Conservation (phyloP, 2,888 invertebrate species). For the Priocnemis perturbator region DNA sequence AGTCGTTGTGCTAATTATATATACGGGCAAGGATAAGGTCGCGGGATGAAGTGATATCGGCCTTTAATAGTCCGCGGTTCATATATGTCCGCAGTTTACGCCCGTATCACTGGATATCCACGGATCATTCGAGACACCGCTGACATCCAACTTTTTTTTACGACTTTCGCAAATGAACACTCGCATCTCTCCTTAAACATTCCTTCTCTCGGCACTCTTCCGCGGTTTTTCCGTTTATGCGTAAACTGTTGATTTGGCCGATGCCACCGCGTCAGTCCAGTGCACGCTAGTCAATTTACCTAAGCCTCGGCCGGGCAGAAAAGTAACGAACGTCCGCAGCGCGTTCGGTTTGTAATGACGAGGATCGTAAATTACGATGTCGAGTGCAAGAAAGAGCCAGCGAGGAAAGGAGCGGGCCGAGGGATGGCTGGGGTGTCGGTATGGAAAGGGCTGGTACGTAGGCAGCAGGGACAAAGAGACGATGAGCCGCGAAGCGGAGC, state of each 20-base stretch:
- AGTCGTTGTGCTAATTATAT: constrained; percentile 17
- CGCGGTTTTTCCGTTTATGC: too few species aligned
- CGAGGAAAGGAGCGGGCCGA: not conserved
- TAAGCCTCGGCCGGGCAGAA: constrained; percentile 29
- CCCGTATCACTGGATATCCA: too few species aligned
- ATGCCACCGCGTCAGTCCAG: too few species aligned
- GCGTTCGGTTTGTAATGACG: constrained; percentile 56
- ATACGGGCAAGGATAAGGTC: not conserved
- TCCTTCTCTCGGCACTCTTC: too few species aligned
- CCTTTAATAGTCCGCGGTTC: constrained; percentile 7
- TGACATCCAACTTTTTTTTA: too few species aligned
- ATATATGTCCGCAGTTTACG: too few species aligned
- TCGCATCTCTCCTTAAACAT: too few species aligned
- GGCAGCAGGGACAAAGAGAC: not conserved
- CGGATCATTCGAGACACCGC: too few species aligned
- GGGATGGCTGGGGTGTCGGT: not conserved
- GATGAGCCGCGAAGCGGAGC: not conserved
- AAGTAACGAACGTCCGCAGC: constrained; percentile 43
- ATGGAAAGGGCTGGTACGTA: not conserved
- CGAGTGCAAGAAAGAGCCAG: constrained; percentile 37
- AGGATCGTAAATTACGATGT: constrained; percentile 57
- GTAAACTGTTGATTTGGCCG: too few species aligned
- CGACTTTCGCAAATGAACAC: too few species aligned
- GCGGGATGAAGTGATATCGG: constrained; percentile 3
- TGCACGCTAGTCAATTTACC: constrained; percentile 23